These are phyloP conservation scores for Anthrax anthrax DNA, from an alignment of 2,888 invertebrate species.

Conservation along the genomic window DNA sequence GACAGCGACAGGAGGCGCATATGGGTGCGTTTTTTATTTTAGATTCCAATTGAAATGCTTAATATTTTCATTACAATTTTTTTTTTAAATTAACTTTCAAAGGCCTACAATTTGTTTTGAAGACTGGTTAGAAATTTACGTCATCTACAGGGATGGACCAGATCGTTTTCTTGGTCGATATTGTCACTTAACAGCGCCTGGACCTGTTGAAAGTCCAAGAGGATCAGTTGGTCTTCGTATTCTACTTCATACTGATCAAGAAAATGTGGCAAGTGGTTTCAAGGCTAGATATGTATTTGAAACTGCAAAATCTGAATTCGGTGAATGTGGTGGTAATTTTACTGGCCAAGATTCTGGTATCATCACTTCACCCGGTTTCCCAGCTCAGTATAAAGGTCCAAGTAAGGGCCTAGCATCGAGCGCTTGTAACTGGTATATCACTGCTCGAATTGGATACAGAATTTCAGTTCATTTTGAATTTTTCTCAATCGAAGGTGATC, in stretches of 20 bases:
- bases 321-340: conserved; percentile 87
- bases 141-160: conserved; percentile 67
- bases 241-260: conserved; percentile 73
- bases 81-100: conserved; percentile 11
- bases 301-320: conserved; percentile 72
- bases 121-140: conserved; percentile 90
- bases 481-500: conserved; percentile 90
- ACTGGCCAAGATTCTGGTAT: conserved; percentile 68
- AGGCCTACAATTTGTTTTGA: conserved; percentile 69
- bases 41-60: too few species aligned
- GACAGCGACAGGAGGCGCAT: conserved; percentile 60
- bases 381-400: conserved; percentile 77
- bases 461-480: conserved; percentile 83
- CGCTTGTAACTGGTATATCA: conserved; percentile 95
- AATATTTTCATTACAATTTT: too few species aligned
- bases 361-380: conserved; percentile 82
- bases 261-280: conserved; percentile 86
- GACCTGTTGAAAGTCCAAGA: conserved; percentile 84
- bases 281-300: conserved; percentile 92
- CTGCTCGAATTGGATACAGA: conserved; percentile 69
- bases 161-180: conserved; percentile 81
- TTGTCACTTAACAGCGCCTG: conserved; percentile 83
- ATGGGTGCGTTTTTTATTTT: conserved; percentile 41
- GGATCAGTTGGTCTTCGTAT: conserved; percentile 80
- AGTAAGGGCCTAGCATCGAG: conserved; percentile 64